These are phyloP conservation scores for Pollimyrus isidori DNA, from an alignment of 2,113 vertebrate genomes.

Conservation along the genomic window DNA sequence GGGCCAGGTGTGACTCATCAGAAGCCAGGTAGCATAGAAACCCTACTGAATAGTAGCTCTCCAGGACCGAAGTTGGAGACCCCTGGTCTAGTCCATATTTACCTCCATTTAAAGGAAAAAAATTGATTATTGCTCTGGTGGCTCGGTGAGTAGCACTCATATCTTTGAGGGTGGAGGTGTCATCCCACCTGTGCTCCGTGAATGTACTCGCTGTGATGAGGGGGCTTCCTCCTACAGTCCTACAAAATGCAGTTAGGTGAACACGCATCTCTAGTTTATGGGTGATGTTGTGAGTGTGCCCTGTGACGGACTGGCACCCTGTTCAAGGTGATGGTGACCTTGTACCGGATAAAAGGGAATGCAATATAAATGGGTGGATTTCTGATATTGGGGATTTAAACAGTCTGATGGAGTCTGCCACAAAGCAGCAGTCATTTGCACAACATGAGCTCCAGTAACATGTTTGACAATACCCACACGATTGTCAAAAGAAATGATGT, in stretches of 20 bases:
- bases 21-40: too few species aligned
- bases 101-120: not conserved
- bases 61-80: too few species aligned
- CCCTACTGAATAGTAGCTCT: too few species aligned
- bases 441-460: not conserved
- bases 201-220: not conserved
- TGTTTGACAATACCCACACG: not conserved
- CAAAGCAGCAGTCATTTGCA: not conserved
- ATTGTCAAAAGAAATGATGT: not conserved
- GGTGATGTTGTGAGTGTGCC: not conserved
- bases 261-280: not conserved
- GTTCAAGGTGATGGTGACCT: not conserved
- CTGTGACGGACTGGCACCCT: not conserved
- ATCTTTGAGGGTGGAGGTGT: not conserved
- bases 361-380: not conserved
- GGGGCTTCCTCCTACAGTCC: not conserved
- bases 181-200: not conserved
- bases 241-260: not conserved
- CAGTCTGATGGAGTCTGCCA: not conserved
- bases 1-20: too few species aligned
- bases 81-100: not conserved
- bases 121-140: not conserved
- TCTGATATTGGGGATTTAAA: not conserved
- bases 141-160: not conserved
- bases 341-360: not conserved